These are phyloP conservation scores for Jacana jacana DNA, from an alignment of 2,113 vertebrate genomes.

Conservation along the genomic window DNA sequence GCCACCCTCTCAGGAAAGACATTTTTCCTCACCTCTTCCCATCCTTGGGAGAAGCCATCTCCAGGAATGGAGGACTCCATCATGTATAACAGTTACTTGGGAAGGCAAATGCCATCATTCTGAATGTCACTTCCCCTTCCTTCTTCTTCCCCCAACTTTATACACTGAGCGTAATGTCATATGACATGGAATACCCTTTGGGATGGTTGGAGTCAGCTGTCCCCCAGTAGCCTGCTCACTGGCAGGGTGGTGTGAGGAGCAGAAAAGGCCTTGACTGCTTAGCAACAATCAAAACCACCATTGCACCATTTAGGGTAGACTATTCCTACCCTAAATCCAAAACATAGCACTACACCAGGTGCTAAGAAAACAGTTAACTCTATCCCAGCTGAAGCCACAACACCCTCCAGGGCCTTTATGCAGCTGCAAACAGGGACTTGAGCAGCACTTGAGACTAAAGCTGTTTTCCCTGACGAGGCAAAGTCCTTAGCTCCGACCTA, in stretches of 20 bases:
- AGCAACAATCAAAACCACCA: not conserved
- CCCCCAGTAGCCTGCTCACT: not conserved
- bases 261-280: not conserved
- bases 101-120: not conserved
- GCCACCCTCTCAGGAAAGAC: no score
- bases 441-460: not conserved
- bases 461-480: not conserved
- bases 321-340: not conserved
- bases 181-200: not conserved
- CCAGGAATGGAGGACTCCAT: not conserved
- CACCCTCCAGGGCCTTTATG: not conserved
- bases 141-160: not conserved
- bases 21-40: not conserved
- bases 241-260: not conserved
- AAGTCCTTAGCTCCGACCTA: not conserved
- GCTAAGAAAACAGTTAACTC: not conserved
- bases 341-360: not conserved
- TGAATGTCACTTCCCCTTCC: not conserved
- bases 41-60: not conserved
- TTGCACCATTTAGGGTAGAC: not conserved
- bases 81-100: not conserved
- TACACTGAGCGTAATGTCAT: not conserved
- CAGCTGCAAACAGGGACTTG: not conserved
- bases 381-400: not conserved
- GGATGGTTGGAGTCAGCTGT: not conserved